Base-by-base conservation (phyloP, 2,113 vertebrate species). In the Ancistrus triradiatus region DNA sequence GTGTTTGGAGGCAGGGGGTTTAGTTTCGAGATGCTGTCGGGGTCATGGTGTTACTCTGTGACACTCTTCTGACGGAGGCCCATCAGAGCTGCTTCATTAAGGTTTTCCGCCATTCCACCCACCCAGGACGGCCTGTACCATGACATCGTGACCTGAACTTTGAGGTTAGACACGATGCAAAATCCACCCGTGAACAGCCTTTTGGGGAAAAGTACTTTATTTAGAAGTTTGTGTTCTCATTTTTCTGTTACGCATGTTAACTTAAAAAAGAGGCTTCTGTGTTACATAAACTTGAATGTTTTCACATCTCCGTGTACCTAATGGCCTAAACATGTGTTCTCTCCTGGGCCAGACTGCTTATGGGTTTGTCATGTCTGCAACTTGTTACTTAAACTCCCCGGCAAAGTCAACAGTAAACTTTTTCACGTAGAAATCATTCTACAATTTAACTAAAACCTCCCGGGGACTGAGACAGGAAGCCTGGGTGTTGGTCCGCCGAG, bases 71-170 rank as follows among this genome's bases (percentile, higher is more conserved):
- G 47, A 64, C 73, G 60, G 42, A 42, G 38, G 18, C 48, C 25
- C 53, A 63, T 67, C 53, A 58, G 50, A 17, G 33, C 55, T 51
- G 59, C 43, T 63, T 68, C 74, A 72, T 75, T 75, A 68, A 57
- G 43, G 31, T 56, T n/a, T 31, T 64, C 49, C 46, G 61, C 66
- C 47, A 66, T 72, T 75, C 65, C 69, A 51, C 74, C 74, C 69
- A 72, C 69, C 37, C 43, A 44, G 38, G 33, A 28, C 56, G 40
- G 49, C 69, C 74, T 47, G 72, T 69, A 35, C 38, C 24, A 47
- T 38, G 66, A 14, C 48, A 47, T 47, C 42, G 27, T 68, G 64
- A 73, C 66, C 48, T 74, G 56, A 46, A 51, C 40, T 28, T 59
- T 4, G 52, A 52, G 40, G 31, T 73, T 61, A 48, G 33, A 33